Conservation (phyloP, 2,797 vertebrate species). For the Hephaestus fuliginosus region DNA sequence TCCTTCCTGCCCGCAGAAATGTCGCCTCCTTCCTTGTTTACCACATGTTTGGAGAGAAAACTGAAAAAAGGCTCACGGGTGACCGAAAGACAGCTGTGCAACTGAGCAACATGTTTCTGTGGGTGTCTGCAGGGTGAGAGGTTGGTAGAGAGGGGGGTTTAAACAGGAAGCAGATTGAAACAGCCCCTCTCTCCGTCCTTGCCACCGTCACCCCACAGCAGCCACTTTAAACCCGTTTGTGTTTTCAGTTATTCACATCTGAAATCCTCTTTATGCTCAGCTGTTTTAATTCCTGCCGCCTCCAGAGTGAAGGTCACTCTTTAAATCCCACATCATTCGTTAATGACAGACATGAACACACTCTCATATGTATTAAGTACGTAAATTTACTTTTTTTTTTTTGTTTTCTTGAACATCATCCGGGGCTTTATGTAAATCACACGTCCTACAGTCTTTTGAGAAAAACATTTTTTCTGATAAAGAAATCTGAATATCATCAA, state of each 20-base stretch:
- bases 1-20: conserved; percentile 14
- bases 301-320: conserved; percentile 55
- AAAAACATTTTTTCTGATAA: neutral
- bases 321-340: conserved; percentile 52
- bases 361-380: conserved; percentile 5
- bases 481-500: neutral
- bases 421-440: too few relatives aligned
- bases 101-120: conserved; percentile 5
- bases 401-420: too few relatives aligned
- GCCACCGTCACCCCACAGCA: conserved; percentile 18
- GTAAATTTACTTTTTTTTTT: neutral
- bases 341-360: conserved; percentile 23
- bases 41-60: neutral
- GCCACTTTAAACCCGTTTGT: conserved; percentile 42
- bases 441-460: neutral
- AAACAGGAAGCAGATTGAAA: conserved; percentile 71
- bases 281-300: conserved; percentile 39
- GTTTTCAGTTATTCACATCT: conserved; percentile 43
- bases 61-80: neutral
- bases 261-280: conserved; percentile 50
- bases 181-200: conserved; percentile 26
- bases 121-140: neutral
- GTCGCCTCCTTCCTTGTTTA: conserved; percentile 20
- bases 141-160: conserved; percentile 22
- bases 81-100: conserved; percentile 31